Percentiles rank a stretch among this genome's conserved stretches.
Conservation (phyloP, 2,797 vertebrate genomes). For the Vespertilio murinus region DNA sequence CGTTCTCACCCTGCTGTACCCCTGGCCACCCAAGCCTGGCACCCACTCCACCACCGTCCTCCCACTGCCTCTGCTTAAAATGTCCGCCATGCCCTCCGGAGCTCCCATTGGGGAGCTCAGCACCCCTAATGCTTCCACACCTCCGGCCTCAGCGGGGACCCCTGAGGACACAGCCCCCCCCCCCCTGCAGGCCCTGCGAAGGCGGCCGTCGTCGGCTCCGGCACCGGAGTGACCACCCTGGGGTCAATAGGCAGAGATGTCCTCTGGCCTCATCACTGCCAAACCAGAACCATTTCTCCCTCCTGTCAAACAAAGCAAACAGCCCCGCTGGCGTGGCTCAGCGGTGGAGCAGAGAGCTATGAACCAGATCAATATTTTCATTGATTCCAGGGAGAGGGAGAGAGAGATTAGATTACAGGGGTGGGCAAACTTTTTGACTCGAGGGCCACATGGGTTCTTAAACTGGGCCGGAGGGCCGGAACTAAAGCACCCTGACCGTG, state of each 20-base stretch:
- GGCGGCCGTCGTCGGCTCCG: neutral
- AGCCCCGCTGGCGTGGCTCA: neutral
- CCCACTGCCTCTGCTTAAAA: neutral
- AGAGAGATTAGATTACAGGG: too few relatives aligned
- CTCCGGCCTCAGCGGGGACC: neutral
- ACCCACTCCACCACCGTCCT: neutral
- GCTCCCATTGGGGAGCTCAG: neutral
- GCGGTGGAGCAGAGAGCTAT: neutral
- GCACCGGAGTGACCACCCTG: neutral
- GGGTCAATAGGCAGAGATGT: neutral
- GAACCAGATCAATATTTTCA: neutral
- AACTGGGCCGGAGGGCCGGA: too few relatives aligned
- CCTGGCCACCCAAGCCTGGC: neutral
- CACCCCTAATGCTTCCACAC: neutral
- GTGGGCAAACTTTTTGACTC: too few relatives aligned
- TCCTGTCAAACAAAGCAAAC: neutral
- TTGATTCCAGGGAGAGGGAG: too few relatives aligned
- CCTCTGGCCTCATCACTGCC: neutral
- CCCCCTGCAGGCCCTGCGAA: conserved; percentile 2
- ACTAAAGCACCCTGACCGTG: too few relatives aligned
- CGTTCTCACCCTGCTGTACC: neutral
- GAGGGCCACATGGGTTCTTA: too few relatives aligned
- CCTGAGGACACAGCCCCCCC: neutral
- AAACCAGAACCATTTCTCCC: neutral
- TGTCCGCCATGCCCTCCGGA: neutral